Evolutionary conservation across 2,113 vertebrate species (phyloP), one percentile per base, ranked within the genome.

Genomic region (Myotis yumanensis): DNA sequence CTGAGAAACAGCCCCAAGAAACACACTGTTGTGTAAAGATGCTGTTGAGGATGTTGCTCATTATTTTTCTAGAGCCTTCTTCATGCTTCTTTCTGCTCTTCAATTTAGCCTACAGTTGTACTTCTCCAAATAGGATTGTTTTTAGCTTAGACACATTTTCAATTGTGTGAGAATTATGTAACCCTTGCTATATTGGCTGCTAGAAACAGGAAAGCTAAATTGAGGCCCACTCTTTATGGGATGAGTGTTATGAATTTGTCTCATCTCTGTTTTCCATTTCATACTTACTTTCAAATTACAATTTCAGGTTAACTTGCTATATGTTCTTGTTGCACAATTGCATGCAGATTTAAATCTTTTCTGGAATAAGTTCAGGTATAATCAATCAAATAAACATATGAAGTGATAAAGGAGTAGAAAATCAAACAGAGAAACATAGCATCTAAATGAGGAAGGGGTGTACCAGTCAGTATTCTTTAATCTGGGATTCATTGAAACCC

Each of bases 321-420:
- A 51, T 76, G 18, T 89, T 59, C 59, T 20, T 71, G 52, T 28
- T 94, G 22, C 23, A 51, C 25, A 86, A 52, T 40, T 91, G 4
- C 59, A 86, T 82, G 11, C 76, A 43, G 30, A 46, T 16, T 86
- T 91, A 93, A 75, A 25, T 77, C 12, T 32, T 73, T 69, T 57
- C 12, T 54, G n/a, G 75, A 51, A 59, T 52, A 62, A 86, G 2
- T 7, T 51, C 15, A 46, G 73, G 32, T 30, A 46, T 59, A 77
- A 93, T 62, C 81, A 71, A 86, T 25, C 68, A 95, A 90, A 87
- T 46, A 94, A 93, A 88, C 28, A 71, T 83, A 57, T 80, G 48
- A 93, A 75, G 17, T 54, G 51, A 77, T 64, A 54, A 46, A 76
- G 17, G 32, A 72, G 37, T 51, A 28, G 28, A 85, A 82, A 88